Evolutionary conservation across 2,113 vertebrate species (phyloP).

Genomic region (Ailurus styani): DNA sequence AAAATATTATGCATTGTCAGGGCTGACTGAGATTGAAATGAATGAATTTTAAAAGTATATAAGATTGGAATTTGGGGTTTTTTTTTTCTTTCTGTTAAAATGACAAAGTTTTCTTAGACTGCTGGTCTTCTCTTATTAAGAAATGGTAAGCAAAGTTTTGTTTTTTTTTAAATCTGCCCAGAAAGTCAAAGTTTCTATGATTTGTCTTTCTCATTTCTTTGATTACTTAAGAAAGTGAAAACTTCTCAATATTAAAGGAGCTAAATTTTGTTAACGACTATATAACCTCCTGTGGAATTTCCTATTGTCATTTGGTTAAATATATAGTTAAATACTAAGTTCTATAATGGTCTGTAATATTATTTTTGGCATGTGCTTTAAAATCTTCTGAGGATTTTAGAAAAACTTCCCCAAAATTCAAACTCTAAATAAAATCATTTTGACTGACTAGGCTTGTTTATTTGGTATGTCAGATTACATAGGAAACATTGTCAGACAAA

Average conservation of each 20-base stretch:
- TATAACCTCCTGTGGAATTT: neutral
- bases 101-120: neutral
- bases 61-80: neutral
- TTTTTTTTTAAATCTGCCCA: neutral
- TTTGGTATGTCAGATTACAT: neutral
- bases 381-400: neutral
- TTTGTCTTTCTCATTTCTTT: neutral
- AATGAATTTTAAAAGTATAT: neutral
- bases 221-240: neutral
- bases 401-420: neutral
- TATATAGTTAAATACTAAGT: neutral
- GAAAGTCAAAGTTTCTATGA: neutral
- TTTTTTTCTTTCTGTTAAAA: neutral
- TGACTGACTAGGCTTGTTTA: neutral
- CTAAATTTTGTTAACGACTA: neutral
- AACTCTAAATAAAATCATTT: neutral
- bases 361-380: neutral
- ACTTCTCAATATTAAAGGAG: neutral
- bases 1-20: neutral
- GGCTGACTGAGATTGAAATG: neutral
- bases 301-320: neutral
- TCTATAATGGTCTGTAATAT: neutral
- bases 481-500: neutral
- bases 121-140: neutral
- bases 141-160: neutral